A percentile compares a stretch with the other conserved stretches of the same genome.
These are phyloP conservation scores for Triplophysa yarkandensis DNA, from an alignment of 2,797 vertebrate species.

Conservation along the genomic window DNA sequence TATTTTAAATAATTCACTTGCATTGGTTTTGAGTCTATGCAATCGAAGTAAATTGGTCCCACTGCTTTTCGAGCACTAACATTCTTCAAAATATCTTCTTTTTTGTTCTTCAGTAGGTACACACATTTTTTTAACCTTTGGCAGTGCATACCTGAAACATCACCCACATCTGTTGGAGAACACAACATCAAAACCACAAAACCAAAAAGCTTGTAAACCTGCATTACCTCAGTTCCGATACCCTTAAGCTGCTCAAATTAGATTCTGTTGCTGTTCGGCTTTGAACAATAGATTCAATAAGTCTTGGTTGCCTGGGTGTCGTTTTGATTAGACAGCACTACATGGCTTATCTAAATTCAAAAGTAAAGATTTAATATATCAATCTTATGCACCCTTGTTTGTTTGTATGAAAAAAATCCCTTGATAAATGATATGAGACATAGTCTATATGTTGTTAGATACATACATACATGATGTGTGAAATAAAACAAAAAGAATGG, in stretches of 20 bases:
- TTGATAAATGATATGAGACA: background rate
- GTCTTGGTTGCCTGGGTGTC: slow-evolving; percentile 8
- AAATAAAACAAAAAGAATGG: background rate
- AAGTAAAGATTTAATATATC: background rate
- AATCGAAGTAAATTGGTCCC: no score
- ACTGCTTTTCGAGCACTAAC: no score
- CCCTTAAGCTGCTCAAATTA: slow-evolving; percentile 24
- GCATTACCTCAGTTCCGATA: slow-evolving; percentile 14
- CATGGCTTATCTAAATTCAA: background rate
- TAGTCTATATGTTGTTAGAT: background rate
- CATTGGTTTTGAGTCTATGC: no score
- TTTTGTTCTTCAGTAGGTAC: no score
- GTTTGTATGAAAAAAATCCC: background rate
- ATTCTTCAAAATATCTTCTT: no score
- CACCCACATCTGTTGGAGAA: background rate
- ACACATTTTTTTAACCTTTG: no score
- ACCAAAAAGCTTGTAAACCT: slow-evolving; percentile 1
- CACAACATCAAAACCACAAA: background rate
- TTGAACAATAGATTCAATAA: slow-evolving; percentile 42
- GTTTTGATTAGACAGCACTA: slow-evolving; percentile 22
- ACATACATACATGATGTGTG: background rate
- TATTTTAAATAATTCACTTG: no score
- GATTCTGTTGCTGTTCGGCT: slow-evolving; percentile 18
- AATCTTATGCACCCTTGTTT: background rate
- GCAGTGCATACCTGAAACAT: background rate